Conservation (phyloP, 2,113 vertebrate species). For the Steatornis caripensis region DNA sequence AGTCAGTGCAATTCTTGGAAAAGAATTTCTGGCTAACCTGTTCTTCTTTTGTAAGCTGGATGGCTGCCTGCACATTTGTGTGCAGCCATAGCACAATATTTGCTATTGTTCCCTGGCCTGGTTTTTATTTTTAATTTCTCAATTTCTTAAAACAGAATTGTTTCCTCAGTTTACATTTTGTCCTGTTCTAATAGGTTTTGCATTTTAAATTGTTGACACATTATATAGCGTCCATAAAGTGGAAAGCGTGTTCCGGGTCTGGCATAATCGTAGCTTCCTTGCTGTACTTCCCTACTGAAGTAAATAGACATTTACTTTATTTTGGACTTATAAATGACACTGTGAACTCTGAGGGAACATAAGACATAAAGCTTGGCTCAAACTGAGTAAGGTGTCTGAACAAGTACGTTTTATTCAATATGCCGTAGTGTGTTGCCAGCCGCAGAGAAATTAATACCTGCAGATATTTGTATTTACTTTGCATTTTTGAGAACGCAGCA, state of each 20-base stretch:
- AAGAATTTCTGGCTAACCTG: background rate
- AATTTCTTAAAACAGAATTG: background rate
- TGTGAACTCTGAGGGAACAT: background rate
- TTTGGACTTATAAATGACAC: background rate
- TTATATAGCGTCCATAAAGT: background rate
- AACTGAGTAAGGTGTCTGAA: background rate
- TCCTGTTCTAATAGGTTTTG: background rate
- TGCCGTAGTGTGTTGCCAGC: background rate
- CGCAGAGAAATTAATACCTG: background rate
- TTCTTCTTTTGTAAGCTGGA: background rate
- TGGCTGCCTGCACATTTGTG: background rate
- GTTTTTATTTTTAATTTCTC: slow-evolving; percentile 27
- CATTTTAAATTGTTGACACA: background rate
- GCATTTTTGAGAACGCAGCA: background rate
- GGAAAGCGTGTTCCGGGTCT: background rate
- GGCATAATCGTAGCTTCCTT: background rate
- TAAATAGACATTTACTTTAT: background rate
- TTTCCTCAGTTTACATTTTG: background rate
- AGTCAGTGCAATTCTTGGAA: background rate
- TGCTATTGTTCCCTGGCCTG: background rate
- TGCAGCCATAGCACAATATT: background rate
- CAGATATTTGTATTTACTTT: background rate
- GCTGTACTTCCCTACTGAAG: background rate
- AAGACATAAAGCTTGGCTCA: background rate
- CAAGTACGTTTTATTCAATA: background rate